phyloP scores from a whole-genome alignment of 2,888 invertebrate genomes.

The Schizotus pectinicornis region DNA sequence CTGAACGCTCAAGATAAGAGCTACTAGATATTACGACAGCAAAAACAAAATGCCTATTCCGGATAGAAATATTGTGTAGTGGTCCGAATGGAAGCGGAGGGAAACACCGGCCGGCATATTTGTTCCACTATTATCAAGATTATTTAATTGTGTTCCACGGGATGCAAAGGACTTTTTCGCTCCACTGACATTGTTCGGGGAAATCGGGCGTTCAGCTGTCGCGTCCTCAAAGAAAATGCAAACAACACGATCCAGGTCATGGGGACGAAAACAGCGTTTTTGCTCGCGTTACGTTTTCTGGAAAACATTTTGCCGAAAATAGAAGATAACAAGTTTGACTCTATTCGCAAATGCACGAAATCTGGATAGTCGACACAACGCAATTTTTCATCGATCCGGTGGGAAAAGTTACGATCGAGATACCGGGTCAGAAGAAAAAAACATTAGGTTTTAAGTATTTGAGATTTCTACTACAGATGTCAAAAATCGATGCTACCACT shows the following conservation, averaged over 20 bases:
- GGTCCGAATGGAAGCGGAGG: conserved; percentile 26
- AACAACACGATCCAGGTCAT: background rate
- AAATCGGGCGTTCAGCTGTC: background rate
- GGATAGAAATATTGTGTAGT: conserved; percentile 28
- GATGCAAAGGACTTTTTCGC: conserved; percentile 15
- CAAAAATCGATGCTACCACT: no score
- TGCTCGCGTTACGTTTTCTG: background rate
- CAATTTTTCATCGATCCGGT: no score
- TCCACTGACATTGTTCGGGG: conserved; percentile 21
- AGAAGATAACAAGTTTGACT: no score
- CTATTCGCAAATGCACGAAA: no score
- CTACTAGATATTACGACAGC: conserved; percentile 31
- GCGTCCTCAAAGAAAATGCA: background rate
- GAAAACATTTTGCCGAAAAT: no score
- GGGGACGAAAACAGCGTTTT: background rate
- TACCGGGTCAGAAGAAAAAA: no score
- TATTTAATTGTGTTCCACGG: conserved; percentile 24
- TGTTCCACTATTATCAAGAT: conserved; percentile 28
- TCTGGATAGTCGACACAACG: no score
- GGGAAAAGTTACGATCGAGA: no score
- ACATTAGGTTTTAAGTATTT: no score
- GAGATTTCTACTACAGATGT: no score
- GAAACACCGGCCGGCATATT: conserved; percentile 25
- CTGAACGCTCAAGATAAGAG: conserved; percentile 40
- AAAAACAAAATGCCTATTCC: conserved; percentile 36